Conservation (phyloP, 2,888 invertebrate genomes). For the Brachyptera risi region DNA sequence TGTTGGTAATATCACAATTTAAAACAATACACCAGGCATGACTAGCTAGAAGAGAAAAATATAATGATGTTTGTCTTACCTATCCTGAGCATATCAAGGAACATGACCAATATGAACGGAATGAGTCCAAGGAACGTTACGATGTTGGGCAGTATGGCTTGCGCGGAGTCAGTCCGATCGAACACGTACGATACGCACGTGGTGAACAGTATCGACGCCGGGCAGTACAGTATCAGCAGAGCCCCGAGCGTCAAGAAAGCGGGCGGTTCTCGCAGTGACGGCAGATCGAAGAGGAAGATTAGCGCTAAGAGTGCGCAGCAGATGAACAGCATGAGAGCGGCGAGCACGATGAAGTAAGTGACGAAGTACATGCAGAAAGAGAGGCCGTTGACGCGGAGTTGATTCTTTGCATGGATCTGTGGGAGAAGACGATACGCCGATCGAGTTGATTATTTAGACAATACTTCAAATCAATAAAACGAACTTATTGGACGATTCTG, state of each 20-base stretch:
- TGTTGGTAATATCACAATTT: no score
- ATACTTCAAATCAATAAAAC: background rate
- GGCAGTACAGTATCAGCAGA: conserved; percentile 66
- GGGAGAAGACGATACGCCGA: conserved; percentile 37
- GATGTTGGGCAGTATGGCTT: conserved; percentile 72
- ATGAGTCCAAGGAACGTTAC: conserved; percentile 70
- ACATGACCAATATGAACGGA: conserved; percentile 67
- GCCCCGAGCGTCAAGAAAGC: conserved; percentile 64
- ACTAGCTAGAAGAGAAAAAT: no score
- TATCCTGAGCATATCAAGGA: conserved; percentile 66
- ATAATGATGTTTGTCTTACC: no score
- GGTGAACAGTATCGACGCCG: conserved; percentile 69
- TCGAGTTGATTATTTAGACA: no score
- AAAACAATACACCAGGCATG: no score
- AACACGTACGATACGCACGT: conserved; percentile 76
- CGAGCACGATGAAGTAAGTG: conserved; percentile 69
- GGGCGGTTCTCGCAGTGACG: conserved; percentile 63
- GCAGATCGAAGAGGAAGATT: conserved; percentile 65
- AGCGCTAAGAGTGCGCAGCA: conserved; percentile 59
- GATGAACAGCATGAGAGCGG: conserved; percentile 63
- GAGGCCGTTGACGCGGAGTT: conserved; percentile 75
- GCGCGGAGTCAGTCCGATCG: conserved; percentile 77
- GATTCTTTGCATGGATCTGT: conserved; percentile 77
- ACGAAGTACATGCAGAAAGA: conserved; percentile 70
- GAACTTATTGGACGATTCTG: no score